Percentiles rank a stretch among this genome's conserved stretches.
phyloP scores from a whole-genome alignment of 2,797 vertebrate species.

The Anguilla obscura region DNA sequence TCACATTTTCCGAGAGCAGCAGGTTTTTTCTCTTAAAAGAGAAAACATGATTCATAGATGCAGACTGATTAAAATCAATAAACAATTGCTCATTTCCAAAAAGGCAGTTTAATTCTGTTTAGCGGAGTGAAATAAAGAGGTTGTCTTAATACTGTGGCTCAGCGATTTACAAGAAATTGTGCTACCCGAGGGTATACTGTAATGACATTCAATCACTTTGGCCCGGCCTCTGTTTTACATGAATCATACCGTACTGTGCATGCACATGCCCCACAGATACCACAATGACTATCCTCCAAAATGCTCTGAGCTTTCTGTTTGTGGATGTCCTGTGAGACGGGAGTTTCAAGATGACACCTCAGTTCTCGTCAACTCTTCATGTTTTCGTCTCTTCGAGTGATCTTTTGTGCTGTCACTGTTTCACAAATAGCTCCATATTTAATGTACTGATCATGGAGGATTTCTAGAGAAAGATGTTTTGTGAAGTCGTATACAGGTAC shows the following conservation, averaged over 20 bases:
- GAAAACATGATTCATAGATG: not conserved
- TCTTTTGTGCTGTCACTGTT: not conserved
- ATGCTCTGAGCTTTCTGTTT: slow-evolving; percentile 46
- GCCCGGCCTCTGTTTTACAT: not conserved
- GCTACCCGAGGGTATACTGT: slow-evolving; percentile 39
- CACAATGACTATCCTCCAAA: slow-evolving; percentile 13
- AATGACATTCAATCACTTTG: slow-evolving; percentile 39
- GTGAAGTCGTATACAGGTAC: not conserved
- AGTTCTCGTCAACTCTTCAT: slow-evolving; percentile 44
- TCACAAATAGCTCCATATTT: not conserved
- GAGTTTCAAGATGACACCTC: slow-evolving; percentile 49
- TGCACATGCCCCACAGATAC: slow-evolving; percentile 42
- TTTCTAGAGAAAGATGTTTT: not conserved
- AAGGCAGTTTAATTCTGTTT: not conserved
- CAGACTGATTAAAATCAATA: not conserved
- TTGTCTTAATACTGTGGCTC: slow-evolving; percentile 51
- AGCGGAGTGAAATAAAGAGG: slow-evolving; percentile 56
- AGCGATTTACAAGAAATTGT: slow-evolving; percentile 46
- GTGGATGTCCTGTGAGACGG: slow-evolving; percentile 56
- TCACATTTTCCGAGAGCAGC: not conserved
- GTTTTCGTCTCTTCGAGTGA: not conserved
- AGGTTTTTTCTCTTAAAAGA: not conserved
- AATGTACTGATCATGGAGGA: not conserved
- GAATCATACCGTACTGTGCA: slow-evolving; percentile 1
- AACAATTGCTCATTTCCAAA: not conserved